Base-by-base conservation (phyloP, 53 echinoderm and acorn worm species). In the Holothuria leucospilota region DNA sequence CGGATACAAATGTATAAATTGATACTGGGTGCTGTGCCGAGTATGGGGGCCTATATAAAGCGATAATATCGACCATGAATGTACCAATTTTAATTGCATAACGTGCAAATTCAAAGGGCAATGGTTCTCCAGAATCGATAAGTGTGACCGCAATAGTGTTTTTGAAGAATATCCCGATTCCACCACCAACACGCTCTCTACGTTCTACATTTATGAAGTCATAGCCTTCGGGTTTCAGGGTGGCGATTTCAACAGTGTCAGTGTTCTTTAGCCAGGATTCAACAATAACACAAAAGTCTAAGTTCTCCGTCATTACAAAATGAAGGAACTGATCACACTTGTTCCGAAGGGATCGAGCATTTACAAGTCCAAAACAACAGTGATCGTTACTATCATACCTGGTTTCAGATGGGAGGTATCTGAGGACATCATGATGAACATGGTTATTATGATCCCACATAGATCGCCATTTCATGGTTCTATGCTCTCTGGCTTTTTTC, bases 261-360 rank as follows among this genome's bases (percentile, higher is more conserved):
- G 6, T 59, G 60, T 59, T 61, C 81, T 81, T 81, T 6, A 81
- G 58, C 81, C 81, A 81, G 5, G 81, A 81, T 60, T 81, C 81
- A 81, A 61, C 62, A 59, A 59, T 61, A 16, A 58, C 16, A 81
- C 81, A 81, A n/a, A 60, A 81, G 27, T 81, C 60, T 5, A 60
- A 59, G 6, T 81, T 29, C 28, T 81, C 62, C 12, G 81, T 81
- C 15, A 81, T 61, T 9, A 59, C 59, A 60, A 60, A 81, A 28
- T 81, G 81, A 9, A 51, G 23, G 25, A 75, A 75, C 42, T 42
- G 75, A 60, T 65, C 65, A 41, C 66, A 12, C 26, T 75, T 75
- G 40, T 21, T 51, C n/a, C n/a, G n/a, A n/a, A n/a, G n/a, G n/a
- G n/a, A n/a, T n/a, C n/a, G n/a, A n/a, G n/a, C n/a, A n/a, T n/a